Base-by-base conservation (phyloP, 2,888 invertebrate genomes). In the Melanostoma scalare region DNA sequence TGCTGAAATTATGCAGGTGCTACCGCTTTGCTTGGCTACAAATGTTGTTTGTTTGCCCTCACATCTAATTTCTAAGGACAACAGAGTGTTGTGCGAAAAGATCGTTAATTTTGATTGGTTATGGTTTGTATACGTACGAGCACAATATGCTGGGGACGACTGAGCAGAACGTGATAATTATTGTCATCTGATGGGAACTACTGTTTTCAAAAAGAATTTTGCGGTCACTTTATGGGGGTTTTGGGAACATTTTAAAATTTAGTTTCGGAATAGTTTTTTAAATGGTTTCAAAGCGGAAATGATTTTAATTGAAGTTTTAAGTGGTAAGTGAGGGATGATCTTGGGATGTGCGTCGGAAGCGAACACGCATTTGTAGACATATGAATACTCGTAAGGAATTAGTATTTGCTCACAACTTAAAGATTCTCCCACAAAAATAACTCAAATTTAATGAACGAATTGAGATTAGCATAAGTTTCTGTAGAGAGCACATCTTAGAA, bases 1-100 rank as follows among this genome's bases (percentile, higher is more conserved):
- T 71, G 79, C 58, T 75, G 84, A 79, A 84, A 79, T 79, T 74
- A 79, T 84, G 79, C 84, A 84, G 84, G 84, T 84, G 84, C 74
- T 40, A 63, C 55, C 46, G 56, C 31, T 77, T 55, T 48, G 46
- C n/a, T 52, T 33, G 6, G 38, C 20, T 3, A 10, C 6, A 10
- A 48, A 36, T 36, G 50, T 63, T 63, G 10, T 36, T 10, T 50
- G 10, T 63, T 31, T 8, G 35, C 20, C 36, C 20, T 30, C 31
- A n/a, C 48, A 48, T 31, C 3, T 6, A 38, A 63, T 42, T 46
- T 40, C 38, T 31, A 36, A 33, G 58, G 53, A 55, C 50, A 48
- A 55, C 36, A 55, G 4, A 40, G 30, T 46, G 40, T 2, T 77
- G 40, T 68, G 73, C 61, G 52, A 73, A 63, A 61, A 82, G 82